phyloP scores from a whole-genome alignment of 2,113 vertebrate species.

The Cryptomyrus ogoouensis region DNA sequence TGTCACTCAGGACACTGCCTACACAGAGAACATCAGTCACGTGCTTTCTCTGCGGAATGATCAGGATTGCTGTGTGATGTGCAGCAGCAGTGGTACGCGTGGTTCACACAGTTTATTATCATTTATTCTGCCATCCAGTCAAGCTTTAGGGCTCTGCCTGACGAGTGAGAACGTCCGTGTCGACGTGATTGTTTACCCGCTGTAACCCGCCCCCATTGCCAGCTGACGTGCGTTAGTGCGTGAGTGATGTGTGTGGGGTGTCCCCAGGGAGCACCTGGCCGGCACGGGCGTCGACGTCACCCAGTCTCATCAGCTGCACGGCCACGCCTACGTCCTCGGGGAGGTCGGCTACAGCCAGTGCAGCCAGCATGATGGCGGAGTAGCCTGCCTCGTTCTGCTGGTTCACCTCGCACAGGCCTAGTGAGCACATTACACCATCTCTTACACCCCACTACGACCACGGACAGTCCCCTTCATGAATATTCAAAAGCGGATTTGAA shows the following conservation, averaged over 20 bases:
- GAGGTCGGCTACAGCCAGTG: conserved; percentile 68
- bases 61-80: not conserved
- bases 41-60: not conserved
- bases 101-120: not conserved
- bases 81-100: not conserved
- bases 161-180: not conserved
- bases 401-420: conserved; percentile 63
- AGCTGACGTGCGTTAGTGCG: not conserved
- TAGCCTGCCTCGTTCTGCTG: conserved; percentile 84
- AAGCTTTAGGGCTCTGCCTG: not conserved
- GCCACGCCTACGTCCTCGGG: conserved; percentile 80
- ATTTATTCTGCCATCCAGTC: not conserved
- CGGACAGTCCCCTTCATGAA: not conserved
- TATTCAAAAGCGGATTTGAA: not conserved
- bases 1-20: not conserved
- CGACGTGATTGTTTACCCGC: not conserved
- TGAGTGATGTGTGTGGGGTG: not conserved
- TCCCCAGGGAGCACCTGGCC: conserved; percentile 66
- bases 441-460: not conserved
- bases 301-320: conserved; percentile 72
- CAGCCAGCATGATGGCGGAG: conserved; percentile 85
- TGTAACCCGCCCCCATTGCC: not conserved
- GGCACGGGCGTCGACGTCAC: conserved; percentile 74
- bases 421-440: not conserved
- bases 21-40: not conserved